These are phyloP conservation scores for Cabera pusaria DNA, from an alignment of 2,888 invertebrate species.

Conservation along the genomic window DNA sequence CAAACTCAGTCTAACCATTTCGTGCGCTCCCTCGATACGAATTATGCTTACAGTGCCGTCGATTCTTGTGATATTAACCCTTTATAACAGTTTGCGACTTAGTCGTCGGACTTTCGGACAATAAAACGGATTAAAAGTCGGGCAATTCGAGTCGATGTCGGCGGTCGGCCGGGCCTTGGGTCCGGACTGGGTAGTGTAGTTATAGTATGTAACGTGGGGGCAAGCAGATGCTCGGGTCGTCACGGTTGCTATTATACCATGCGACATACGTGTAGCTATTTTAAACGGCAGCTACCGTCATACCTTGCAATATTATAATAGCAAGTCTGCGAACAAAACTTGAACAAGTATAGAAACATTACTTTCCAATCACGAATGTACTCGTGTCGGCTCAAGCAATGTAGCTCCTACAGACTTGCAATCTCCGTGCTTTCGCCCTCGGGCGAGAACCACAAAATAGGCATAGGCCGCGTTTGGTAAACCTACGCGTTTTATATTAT, in stretches of 20 bases:
- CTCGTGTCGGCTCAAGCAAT: too few species aligned
- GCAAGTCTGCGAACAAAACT: too few species aligned
- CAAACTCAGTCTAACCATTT: constrained; percentile 50
- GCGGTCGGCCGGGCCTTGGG: constrained; percentile 38
- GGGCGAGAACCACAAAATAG: constrained; percentile 48
- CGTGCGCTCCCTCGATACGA: constrained; percentile 52
- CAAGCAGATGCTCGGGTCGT: too few species aligned
- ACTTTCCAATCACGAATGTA: too few species aligned
- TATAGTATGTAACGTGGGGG: constrained; percentile 35
- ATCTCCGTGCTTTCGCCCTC: constrained; percentile 56
- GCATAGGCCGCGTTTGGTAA: constrained; percentile 45
- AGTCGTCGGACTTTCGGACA: constrained; percentile 38
- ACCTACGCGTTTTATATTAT: constrained; percentile 40
- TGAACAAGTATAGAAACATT: too few species aligned
- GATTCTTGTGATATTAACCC: constrained; percentile 67
- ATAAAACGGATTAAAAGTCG: constrained; percentile 55
- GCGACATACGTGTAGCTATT: too few species aligned
- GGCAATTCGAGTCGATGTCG: constrained; percentile 41
- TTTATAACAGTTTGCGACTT: constrained; percentile 48
- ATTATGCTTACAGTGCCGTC: constrained; percentile 64
- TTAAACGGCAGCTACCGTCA: too few species aligned
- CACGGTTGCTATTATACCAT: too few species aligned
- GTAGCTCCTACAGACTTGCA: constrained; percentile 41
- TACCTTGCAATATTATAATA: too few species aligned
- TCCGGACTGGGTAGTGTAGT: constrained; percentile 49